Evolutionary conservation across 2,888 invertebrate species (phyloP), one percentile per base, ranked within the genome.

Genomic region (Diachrysia chrysitis): DNA sequence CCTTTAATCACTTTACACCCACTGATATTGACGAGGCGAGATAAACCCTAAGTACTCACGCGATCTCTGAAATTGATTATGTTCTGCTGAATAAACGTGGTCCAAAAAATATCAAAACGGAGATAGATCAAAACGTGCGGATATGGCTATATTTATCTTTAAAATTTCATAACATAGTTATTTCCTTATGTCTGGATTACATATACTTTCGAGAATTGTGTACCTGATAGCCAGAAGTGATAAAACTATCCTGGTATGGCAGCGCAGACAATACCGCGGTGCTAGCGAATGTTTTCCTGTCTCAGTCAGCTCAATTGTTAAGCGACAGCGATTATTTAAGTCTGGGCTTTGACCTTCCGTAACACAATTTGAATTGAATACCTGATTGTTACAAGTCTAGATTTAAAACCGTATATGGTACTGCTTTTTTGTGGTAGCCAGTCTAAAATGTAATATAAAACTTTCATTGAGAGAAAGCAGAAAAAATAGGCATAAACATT

Each of bases 141-240:
- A 6, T 32, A 10, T 2, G 10, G 9, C 0, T 10, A 32, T 32
- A 10, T 32, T 10, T 32, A 0, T 32, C 9, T 7, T 9, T 32
- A 10, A 10, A 10, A 10, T 32, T 10, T 32, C 10, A 32, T 32
- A 32, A 32, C 10, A 32, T 7, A 10, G 32, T 9, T 10, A 7
- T 10, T 12, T 17, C 19, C 48, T 51, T 2, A 19, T 10, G 48
- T 51, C 48, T 79, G 63, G 35, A 42, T 64, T 35, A 53, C 58
- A 55, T 76, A 76, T 58, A 57, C 64, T 75, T 74, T 63, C 37
- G 19, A 63, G 66, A 64, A 78, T 32, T 32, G 51, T 32, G 69
- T 84, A 84, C 83, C 79, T 71, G 79, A 74, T 69, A 66, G 86
- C 86, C 84, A 87, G 83, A 65, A 73, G 54, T 66, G 73, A 81